phyloP scores from a whole-genome alignment of 2,888 invertebrate species.

The Stenchaetothrips biformis region DNA sequence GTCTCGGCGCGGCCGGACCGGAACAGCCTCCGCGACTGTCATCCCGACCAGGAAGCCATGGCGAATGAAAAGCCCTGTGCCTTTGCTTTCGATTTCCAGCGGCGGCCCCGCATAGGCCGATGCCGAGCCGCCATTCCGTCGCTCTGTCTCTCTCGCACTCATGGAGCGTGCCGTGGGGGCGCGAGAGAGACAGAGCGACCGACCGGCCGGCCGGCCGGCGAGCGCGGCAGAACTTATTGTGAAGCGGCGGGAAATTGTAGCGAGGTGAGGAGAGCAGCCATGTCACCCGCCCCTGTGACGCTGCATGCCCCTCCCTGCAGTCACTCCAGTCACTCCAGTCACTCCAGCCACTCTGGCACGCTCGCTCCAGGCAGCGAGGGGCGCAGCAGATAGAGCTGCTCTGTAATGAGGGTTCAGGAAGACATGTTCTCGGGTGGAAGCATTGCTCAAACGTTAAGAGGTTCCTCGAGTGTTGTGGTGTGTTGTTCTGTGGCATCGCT shows the following conservation, averaged over 20 bases:
- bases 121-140: background rate
- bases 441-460: too few species aligned
- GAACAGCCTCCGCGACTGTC: background rate
- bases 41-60: background rate
- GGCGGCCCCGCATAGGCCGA: background rate
- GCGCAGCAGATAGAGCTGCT: too few species aligned
- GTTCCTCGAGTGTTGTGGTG: too few species aligned
- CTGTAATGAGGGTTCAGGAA: too few species aligned
- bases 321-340: background rate
- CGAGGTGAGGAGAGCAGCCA: background rate
- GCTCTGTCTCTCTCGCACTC: background rate
- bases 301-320: background rate
- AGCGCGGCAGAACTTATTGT: background rate
- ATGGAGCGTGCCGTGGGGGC: background rate
- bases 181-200: background rate
- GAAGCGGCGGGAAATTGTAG: background rate
- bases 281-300: background rate
- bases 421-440: too few species aligned
- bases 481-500: too few species aligned
- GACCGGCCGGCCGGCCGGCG: too few species aligned
- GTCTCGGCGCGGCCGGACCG: background rate
- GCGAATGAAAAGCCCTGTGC: background rate
- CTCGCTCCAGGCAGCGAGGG: background rate
- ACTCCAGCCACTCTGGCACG: conserved; percentile 17
- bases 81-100: background rate